A percentile compares a stretch with the other conserved stretches of the same genome.
phyloP scores from a whole-genome alignment of 1,140 invertebrate species.

The Melipona quadrifasciata region DNA sequence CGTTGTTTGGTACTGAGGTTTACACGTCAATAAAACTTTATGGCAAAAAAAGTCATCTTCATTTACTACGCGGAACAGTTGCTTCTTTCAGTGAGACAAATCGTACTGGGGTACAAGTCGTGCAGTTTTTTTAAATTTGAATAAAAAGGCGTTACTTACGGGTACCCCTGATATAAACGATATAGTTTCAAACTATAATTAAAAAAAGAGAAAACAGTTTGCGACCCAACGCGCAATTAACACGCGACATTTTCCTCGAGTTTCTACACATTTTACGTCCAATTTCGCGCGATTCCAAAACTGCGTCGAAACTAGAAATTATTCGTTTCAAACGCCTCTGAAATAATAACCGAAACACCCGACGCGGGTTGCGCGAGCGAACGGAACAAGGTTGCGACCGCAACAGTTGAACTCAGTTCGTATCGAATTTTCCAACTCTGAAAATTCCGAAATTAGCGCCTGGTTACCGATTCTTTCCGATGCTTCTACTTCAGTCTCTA shows the following conservation, averaged over 20 bases:
- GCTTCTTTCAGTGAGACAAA: too few relatives aligned
- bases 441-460: neutral
- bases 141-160: too few relatives aligned
- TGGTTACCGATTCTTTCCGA: neutral
- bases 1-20: too few relatives aligned
- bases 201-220: too few relatives aligned
- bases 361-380: neutral
- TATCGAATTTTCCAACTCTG: neutral
- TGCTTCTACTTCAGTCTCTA: too few relatives aligned
- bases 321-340: neutral
- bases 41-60: too few relatives aligned
- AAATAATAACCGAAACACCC: conserved; percentile 12
- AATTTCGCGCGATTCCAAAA: neutral
- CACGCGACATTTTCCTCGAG: neutral
- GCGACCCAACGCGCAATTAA: neutral
- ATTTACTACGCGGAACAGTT: too few relatives aligned
- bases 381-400: neutral
- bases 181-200: too few relatives aligned
- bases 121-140: too few relatives aligned
- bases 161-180: too few relatives aligned
- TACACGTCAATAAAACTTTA: too few relatives aligned
- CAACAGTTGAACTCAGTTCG: neutral
- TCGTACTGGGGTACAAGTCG: too few relatives aligned
- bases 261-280: neutral
- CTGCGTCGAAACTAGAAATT: conserved; percentile 6